Evolutionary conservation across 30 jellyfish, hydroid and myxozoan genomes (phyloP).

Genomic region (Hydractinia symbiolongicarpus): DNA sequence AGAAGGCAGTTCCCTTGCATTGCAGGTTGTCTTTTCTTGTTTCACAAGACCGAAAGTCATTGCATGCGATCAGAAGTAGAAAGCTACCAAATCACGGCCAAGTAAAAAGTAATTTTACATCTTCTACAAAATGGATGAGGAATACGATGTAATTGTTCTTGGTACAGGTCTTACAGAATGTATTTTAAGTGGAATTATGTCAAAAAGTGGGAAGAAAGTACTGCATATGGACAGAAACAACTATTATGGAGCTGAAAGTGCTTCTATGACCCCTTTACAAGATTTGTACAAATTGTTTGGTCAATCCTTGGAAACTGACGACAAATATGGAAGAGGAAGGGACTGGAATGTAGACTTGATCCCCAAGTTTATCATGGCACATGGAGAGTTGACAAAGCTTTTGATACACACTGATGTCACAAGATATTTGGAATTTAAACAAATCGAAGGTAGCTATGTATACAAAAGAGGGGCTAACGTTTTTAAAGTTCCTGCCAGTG

Average conservation of each 20-base stretch:
- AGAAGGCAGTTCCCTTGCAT: too few species aligned
- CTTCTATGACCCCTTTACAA: conserved; percentile 87
- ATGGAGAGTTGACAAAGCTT: conserved; percentile 82
- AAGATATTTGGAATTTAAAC: conserved; percentile 87
- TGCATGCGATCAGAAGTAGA: too few species aligned
- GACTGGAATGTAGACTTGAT: conserved; percentile 96
- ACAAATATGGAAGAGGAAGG: conserved; percentile 91
- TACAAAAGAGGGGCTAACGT: conserved; percentile 72
- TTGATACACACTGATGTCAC: conserved; percentile 94
- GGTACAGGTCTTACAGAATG: conserved; percentile 99
- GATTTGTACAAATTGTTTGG: conserved; percentile 80
- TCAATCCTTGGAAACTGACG: conserved; percentile 49
- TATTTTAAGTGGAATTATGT: conserved; percentile 91
- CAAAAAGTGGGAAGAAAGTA: conserved; percentile 94
- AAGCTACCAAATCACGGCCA: too few species aligned
- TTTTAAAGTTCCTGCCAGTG: conserved; percentile 97
- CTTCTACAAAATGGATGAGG: conserved; percentile 81
- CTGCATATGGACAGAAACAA: conserved; percentile 97
- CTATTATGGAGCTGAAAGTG: conserved; percentile 98
- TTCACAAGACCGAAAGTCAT: too few species aligned
- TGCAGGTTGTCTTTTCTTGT: too few species aligned
- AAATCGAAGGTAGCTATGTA: conserved; percentile 96
- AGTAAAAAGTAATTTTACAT: background rate
- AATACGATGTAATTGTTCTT: conserved; percentile 83
- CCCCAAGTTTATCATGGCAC: conserved; percentile 97